Evolutionary conservation across 2,888 invertebrate species (phyloP), one percentile per base, ranked within the genome.

Genomic region (Germaria angustata): DNA sequence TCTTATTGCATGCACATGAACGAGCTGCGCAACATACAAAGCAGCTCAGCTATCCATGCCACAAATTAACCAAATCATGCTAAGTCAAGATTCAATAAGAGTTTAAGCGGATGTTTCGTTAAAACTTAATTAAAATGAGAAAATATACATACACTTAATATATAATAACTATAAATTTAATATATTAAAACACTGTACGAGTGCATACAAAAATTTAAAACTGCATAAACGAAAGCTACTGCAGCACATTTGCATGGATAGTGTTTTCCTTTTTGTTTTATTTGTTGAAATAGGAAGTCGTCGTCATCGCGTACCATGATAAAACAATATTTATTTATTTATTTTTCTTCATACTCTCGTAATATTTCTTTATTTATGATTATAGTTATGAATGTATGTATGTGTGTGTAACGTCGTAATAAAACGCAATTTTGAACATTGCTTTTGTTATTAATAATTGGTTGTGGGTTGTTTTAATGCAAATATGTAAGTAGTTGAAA

Each of bases 61-160:
- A 61, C 69, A 53, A 77, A 61, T 68, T 61, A 69, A 77, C 61
- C 69, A 36, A 51, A 69, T 53, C 51, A 63, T 53, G 24, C 46
- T 57, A 15, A 71, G 69, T 46, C 20, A 53, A 69, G 34, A 61
- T 66, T n/a, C 36, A 66, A 57, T 46, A 69, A 61, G 55, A 68
- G 59, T 53, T 28, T n/a, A 71, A 75, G 75, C 82, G 82, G 82
- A 82, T 82, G 82, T 79, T 82, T 75, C 69, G 46, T 71, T 69
- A 71, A 78, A 81, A 73, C 73, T 41, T 69, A 73, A 78, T 81
- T 68, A 77, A 46, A 69, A 63, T 41, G 46, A 63, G 41, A 53
- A 66, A 72, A 66, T 51, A 24, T 51, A 32, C 44, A 59, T n/a
- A 28, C n/a, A 59, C 44, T 55, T 65, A 55, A 41, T 41, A 41